Base-by-base conservation (phyloP, 2,888 invertebrate species). In the Sussaba pulchella region DNA sequence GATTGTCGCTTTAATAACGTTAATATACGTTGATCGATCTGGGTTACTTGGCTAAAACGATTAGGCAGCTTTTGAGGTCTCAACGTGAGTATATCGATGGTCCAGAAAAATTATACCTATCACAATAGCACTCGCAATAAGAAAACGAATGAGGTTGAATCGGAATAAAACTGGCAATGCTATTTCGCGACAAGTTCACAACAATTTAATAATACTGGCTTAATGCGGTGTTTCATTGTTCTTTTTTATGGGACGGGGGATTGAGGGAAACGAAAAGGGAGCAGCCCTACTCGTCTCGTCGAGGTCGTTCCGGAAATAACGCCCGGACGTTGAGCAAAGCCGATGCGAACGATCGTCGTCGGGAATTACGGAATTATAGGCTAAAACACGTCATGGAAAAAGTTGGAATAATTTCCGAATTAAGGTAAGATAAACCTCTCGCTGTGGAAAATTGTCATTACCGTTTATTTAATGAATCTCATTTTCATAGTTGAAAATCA, bases 281-380 rank as follows among this genome's bases (percentile, higher is more conserved):
- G n/a, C 57, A 57, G 4, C 31, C 57, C 36, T 31, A 31, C 26
- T 26, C 17, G 17, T 36, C 36, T 9, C 31, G 17, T 8, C 17
- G 31, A 36, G 57, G 57, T 57, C 57, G 57, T 14, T 36, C 31
- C 57, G 57, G 31, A 57, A 57, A 57, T 57, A 57, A 9, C 14
- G 9, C 31, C 9, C 31, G 17, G 57, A 57, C 17, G 17, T 31
- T 17, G 31, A 2, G 57, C 14, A 36, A 17, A 57, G 31, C 31
- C 8, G 17, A 17, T 31, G 14, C 14, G 8, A 12, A 31, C 17
- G 31, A 14, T n/a, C 9, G n/a, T n/a, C 54, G 0, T 54, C 1
- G 2, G 2, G 14, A 5, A 31, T 52, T 26, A 12, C 24, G 24
- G 24, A 10, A 26, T 54, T 54, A 14, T 54, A n/a, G 26, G 14